phyloP scores from a whole-genome alignment of 2,113 vertebrate genomes.

The Eclectus roratus region DNA sequence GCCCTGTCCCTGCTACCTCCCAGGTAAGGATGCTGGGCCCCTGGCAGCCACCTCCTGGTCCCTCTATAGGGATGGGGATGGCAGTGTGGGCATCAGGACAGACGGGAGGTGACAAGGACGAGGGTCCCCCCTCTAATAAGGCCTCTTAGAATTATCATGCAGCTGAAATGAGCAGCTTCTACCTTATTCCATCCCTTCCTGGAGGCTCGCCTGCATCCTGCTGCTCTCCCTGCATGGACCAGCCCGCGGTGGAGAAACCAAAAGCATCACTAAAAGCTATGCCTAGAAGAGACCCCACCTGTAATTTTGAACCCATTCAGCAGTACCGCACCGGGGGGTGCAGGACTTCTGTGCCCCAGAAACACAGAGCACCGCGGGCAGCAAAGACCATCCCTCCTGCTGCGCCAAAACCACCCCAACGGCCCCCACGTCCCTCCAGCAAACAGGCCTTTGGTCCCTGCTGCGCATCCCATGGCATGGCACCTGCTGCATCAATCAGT shows the following conservation, averaged over 20 bases:
- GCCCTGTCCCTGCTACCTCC: too few relatives aligned
- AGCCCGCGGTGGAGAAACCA: neutral
- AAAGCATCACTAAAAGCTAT: neutral
- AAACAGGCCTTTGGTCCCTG: neutral
- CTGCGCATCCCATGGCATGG: accelerated
- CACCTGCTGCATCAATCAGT: neutral
- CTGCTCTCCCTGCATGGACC: neutral
- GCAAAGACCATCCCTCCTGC: neutral
- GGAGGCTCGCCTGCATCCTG: accelerated
- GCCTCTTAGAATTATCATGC: too few relatives aligned
- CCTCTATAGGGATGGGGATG: neutral
- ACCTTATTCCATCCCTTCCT: neutral
- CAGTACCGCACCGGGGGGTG: accelerated
- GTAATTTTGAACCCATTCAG: neutral
- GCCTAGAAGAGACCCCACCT: neutral
- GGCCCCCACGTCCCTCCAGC: neutral
- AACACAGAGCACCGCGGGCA: accelerated
- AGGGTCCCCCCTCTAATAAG: neutral
- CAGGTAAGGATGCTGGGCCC: neutral
- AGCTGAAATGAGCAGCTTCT: neutral
- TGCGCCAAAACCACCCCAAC: neutral
- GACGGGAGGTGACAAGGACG: neutral
- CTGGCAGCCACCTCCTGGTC: neutral
- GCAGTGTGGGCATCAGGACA: neutral
- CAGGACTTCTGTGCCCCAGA: neutral